Conservation (phyloP, 1,140 invertebrate species). For the Acromyrmex heyeri region DNA sequence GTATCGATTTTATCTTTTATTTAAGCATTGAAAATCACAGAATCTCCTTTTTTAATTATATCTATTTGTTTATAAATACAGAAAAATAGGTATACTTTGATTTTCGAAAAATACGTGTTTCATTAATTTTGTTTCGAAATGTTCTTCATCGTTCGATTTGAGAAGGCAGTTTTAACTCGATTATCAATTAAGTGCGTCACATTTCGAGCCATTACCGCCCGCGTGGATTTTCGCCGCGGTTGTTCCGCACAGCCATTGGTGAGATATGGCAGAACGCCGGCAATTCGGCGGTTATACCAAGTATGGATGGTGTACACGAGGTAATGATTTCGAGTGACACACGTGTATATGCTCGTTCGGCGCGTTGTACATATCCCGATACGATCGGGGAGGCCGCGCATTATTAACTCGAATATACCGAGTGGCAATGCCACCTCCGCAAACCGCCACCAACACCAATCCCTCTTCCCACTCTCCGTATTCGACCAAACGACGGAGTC, state of each 20-base stretch:
- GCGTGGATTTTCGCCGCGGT: conserved; percentile 26
- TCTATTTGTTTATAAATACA: background rate
- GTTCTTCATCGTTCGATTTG: background rate
- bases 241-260: conserved; percentile 14
- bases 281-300: conserved; percentile 42
- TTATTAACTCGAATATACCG: conserved; percentile 76
- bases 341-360: conserved; percentile 42
- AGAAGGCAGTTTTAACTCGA: conserved; percentile 40
- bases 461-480: background rate
- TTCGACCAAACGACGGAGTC: conserved; percentile 27
- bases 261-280: conserved; percentile 13
- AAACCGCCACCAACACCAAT: conserved; percentile 54
- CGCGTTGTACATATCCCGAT: conserved; percentile 69
- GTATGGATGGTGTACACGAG: conserved; percentile 51
- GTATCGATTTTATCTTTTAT: background rate
- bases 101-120: background rate
- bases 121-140: conserved; percentile 18
- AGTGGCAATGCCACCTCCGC: conserved; percentile 52
- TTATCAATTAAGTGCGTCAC: conserved; percentile 46
- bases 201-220: conserved; percentile 49
- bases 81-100: background rate
- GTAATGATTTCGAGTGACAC: conserved; percentile 72
- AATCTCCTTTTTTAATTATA: background rate
- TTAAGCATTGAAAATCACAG: background rate
- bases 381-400: conserved; percentile 68